Evolutionary conservation across 2,113 vertebrate genomes (phyloP).

Genomic region (Gavia stellata): DNA sequence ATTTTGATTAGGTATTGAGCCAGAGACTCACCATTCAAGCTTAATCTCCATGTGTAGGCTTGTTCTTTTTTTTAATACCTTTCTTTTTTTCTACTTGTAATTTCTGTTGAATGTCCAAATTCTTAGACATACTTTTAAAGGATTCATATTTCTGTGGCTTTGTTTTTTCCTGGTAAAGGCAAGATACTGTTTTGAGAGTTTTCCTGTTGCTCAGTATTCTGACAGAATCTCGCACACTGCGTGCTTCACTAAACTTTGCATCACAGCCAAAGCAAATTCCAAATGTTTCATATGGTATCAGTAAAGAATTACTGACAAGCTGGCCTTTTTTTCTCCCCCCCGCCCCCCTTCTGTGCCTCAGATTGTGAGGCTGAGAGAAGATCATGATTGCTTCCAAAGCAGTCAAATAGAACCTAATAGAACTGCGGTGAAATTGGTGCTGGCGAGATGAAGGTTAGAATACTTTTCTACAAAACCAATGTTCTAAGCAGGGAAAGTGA

Average conservation of each 20-base stretch:
- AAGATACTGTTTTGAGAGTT: not conserved
- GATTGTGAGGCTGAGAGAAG: not conserved
- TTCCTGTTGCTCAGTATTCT: not conserved
- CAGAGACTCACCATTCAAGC: not conserved
- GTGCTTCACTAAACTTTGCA: not conserved
- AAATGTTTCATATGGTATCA: not conserved
- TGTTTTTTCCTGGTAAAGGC: not conserved
- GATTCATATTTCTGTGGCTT: not conserved
- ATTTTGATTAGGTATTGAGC: not conserved
- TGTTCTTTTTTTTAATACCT: not conserved
- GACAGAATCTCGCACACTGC: not conserved
- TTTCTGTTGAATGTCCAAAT: not conserved
- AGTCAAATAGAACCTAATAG: not conserved
- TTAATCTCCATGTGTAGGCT: not conserved
- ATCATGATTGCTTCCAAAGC: not conserved
- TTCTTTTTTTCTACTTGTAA: not conserved
- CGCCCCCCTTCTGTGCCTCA: not conserved
- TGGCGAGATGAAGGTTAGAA: not conserved
- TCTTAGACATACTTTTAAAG: not conserved
- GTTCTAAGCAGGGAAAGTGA: not conserved
- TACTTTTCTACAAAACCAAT: not conserved
- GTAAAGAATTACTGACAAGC: not conserved
- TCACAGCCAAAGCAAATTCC: not conserved
- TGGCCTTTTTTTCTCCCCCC: rapidly evolving
- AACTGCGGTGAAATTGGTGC: not conserved